A percentile compares a stretch with the other conserved stretches of the same genome.
Conservation (phyloP, 30 jellyfish, hydroid and myxozoan species). For the Nemopilema nomurai region DNA sequence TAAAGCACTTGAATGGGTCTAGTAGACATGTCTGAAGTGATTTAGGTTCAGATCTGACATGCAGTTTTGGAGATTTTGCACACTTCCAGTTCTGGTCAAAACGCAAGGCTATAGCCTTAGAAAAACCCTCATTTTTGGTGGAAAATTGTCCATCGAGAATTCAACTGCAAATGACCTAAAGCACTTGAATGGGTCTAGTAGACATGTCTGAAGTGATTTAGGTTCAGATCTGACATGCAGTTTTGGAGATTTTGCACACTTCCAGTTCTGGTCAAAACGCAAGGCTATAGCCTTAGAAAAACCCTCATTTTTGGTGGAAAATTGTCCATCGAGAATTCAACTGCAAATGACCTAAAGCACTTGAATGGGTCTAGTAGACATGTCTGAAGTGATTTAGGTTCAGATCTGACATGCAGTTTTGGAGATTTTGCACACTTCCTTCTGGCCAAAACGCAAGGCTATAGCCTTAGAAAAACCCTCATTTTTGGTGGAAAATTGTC, state of each 20-base stretch:
- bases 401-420: too few relatives aligned
- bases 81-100: neutral
- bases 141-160: neutral
- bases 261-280: neutral
- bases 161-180: neutral
- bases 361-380: too few relatives aligned
- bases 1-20: too few relatives aligned
- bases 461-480: neutral
- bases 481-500: neutral
- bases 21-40: too few relatives aligned
- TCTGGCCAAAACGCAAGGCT: neutral
- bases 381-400: too few relatives aligned
- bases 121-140: neutral
- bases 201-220: too few relatives aligned
- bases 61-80: neutral
- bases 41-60: too few relatives aligned
- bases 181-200: too few relatives aligned
- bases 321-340: neutral
- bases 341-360: too few relatives aligned
- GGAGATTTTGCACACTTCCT: too few relatives aligned
- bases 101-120: neutral
- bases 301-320: neutral
- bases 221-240: too few relatives aligned
- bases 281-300: neutral
- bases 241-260: too few relatives aligned